Conservation (phyloP, 2,797 vertebrate species). For the Vultur gryphus region DNA sequence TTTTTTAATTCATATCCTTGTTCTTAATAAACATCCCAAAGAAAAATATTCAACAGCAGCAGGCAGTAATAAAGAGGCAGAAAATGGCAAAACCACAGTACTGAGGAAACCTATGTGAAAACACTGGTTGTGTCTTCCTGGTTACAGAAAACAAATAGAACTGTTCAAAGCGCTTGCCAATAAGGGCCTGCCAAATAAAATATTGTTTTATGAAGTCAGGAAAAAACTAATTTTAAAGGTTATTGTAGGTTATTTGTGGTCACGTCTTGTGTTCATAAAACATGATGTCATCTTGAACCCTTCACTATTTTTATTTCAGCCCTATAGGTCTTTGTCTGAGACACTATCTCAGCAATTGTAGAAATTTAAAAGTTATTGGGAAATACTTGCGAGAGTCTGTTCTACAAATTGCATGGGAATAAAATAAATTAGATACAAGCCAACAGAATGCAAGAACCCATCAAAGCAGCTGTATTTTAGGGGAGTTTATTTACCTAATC, state of each 20-base stretch:
- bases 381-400: constrained; percentile 44
- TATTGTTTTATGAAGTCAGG: constrained; percentile 85
- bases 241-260: constrained; percentile 85
- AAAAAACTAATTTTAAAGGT: constrained; percentile 86
- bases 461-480: constrained; percentile 23
- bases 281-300: constrained; percentile 77
- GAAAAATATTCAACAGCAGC: constrained; percentile 73
- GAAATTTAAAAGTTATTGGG: constrained; percentile 57
- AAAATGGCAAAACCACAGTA: constrained; percentile 77
- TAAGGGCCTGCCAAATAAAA: constrained; percentile 79
- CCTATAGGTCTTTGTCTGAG: constrained; percentile 70
- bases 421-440: neutral
- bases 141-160: constrained; percentile 85
- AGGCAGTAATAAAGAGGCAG: constrained; percentile 74
- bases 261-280: constrained; percentile 77
- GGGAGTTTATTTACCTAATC: neutral
- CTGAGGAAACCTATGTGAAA: constrained; percentile 81
- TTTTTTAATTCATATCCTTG: constrained; percentile 70
- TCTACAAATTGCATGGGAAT: constrained; percentile 49
- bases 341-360: constrained; percentile 58
- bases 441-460: constrained; percentile 42
- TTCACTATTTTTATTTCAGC: constrained; percentile 74
- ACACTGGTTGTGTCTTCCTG: constrained; percentile 82
- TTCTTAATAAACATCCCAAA: constrained; percentile 73
- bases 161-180: constrained; percentile 75